Base-by-base conservation (phyloP, 2,113 vertebrate genomes). In the Saguinus midas region DNA sequence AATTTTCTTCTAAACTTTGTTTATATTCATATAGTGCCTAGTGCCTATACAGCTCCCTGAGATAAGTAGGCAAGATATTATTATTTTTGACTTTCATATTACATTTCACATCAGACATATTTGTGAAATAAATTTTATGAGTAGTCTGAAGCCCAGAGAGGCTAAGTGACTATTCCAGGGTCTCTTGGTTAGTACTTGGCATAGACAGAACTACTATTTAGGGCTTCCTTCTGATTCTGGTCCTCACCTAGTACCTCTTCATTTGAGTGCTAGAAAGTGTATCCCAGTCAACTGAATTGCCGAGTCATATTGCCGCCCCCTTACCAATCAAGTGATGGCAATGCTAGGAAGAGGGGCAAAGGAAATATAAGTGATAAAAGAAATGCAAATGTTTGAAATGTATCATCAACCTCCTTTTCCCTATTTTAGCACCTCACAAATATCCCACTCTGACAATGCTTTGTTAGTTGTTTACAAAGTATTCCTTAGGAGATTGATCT, bases 401-500 rank as follows among this genome's bases (percentile, higher is more conserved):
- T 48, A 37, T 72, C 40, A 45, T 70, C n/a, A 27, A 3, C 40
- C 75, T 23, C 57, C 35, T 83, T 18, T 52, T 52, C 50, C n/a
- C n/a, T 35, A 1, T 92, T 92, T 57, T 35, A 83, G 52, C 37
- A 20, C 11, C 27, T 87, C 50, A 57, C 6, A 73, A 23, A 45
- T 27, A 45, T 29, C 75, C 52, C 18, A 21, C 85, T 70, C 32
- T 43, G 72, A 78, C 23, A 61, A 9, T 32, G 23, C 72, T 92
- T 78, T 70, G 87, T 64, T 95, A 91, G 58, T 93, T 94, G 90
- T 96, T 95, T 94, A 81, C 96, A 87, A 90, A 48, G 55, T 88
- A 93, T 35, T 96, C 91, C 96, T 91, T 86, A 95, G 81, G 94
- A 96, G 83, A 64, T 73, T 23, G 90, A 94, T 96, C 82, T 97